Evolutionary conservation across 1,140 invertebrate genomes (phyloP), one percentile per base, ranked within the genome.

Genomic region (Meloidogyne chitwoodi): DNA sequence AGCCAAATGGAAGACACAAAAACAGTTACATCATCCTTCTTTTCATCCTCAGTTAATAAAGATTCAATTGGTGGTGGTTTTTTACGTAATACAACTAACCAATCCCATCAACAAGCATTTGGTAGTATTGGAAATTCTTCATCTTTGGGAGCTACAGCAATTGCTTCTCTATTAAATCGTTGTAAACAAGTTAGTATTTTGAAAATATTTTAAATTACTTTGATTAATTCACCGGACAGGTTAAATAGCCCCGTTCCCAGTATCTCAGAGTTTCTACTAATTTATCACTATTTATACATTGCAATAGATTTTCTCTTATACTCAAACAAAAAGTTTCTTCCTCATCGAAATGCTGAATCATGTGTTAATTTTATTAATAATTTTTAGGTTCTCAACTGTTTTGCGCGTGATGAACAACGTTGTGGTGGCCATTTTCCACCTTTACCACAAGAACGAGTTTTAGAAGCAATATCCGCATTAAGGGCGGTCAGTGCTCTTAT

Each of bases 401-500:
- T 84, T 61, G 81, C 81, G 19, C 73, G 78, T n/a, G 82, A 83
- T 66, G 83, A 85, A 76, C 79, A 83, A 70, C 72, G 66, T 26
- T 74, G 71, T 22, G 81, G 81, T n/a, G 71, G 71, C 12, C 81
- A 83, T 56, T 79, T 83, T 48, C 48, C 48, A 5, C 74, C 83
- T 31, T 69, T 85, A 12, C 81, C 83, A 56, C 81, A 85, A 22
- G 83, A 83, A 56, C 78, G 82, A 16, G 81, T 83, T n/a, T 80
- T 83, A 38, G 82, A 83, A 80, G 73, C 83, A 19, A 81, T 81
- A 38, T 84, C 83, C 26, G 82, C 84, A 3, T 72, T 85, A 1
- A 68, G 79, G 19, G 82, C 82, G 8, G 74, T 83, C 16, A 79
- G 82, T 19, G 79, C 83, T 12, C 74, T 83, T 19, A 83, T 83